Evolutionary conservation across 2,888 invertebrate genomes (phyloP).

Genomic region (Thelaira solivaga): DNA sequence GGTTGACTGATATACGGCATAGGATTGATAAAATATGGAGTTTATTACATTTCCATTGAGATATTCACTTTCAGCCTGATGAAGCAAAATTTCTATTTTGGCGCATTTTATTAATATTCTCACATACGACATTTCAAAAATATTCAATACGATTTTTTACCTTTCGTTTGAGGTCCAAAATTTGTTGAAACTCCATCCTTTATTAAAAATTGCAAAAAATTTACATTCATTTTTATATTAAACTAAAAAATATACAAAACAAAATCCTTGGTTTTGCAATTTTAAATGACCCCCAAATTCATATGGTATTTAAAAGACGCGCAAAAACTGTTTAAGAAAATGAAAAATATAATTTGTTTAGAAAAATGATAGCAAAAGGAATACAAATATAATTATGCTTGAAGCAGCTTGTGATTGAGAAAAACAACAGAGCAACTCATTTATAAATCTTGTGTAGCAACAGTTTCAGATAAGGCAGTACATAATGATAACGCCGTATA

Average conservation of each 20-base stretch:
- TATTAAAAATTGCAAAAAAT: constrained; percentile 55
- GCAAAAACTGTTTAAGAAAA: no score
- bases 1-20: constrained; percentile 69
- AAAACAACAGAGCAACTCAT: no score
- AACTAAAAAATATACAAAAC: neutral
- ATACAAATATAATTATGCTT: no score
- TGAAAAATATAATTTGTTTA: no score
- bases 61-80: constrained; percentile 71
- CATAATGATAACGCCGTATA: no score
- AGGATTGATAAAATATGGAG: constrained; percentile 73
- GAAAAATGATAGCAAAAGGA: no score
- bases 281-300: neutral
- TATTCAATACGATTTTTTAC: constrained; percentile 43
- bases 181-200: constrained; percentile 53
- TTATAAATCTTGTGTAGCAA: no score
- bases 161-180: constrained; percentile 70
- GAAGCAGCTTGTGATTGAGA: no score
- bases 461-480: no score
- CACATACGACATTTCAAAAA: neutral
- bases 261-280: neutral
- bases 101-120: no score
- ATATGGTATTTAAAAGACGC: no score
- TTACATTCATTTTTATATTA: constrained; percentile 37
- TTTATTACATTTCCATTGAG: constrained; percentile 66
- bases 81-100: constrained; percentile 65